Evolutionary conservation across 2,113 vertebrate genomes (phyloP).

Genomic region (Choloepus hoffmanni): DNA sequence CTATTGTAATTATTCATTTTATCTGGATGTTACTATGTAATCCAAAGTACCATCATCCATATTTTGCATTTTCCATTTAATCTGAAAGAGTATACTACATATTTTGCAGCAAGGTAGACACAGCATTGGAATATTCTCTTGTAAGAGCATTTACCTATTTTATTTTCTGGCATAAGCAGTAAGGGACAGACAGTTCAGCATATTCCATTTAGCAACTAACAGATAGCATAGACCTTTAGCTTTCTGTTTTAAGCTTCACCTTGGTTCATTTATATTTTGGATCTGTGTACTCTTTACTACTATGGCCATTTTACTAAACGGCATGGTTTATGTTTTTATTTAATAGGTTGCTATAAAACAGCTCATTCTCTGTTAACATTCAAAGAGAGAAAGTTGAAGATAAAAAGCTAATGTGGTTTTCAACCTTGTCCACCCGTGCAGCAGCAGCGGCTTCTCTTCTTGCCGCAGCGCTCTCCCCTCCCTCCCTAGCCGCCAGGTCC

Average conservation of each 20-base stretch:
- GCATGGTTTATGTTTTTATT: background rate
- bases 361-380: background rate
- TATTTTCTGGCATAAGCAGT: background rate
- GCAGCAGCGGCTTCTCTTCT: slow-evolving; percentile 53
- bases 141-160: background rate
- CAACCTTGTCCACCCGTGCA: slow-evolving; percentile 82
- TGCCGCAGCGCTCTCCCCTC: slow-evolving; percentile 40
- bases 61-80: background rate
- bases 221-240: background rate
- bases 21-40: background rate
- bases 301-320: background rate
- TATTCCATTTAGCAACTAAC: background rate
- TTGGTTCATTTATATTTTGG: background rate
- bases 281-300: background rate
- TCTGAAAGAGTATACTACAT: background rate
- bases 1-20: background rate
- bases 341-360: background rate
- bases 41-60: background rate
- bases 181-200: background rate
- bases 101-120: background rate
- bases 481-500: slow-evolving; percentile 47
- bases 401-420: slow-evolving; percentile 43
- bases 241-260: background rate
- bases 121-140: background rate
- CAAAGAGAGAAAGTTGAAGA: background rate